Evolutionary conservation across 2,797 vertebrate species (phyloP).

Genomic region (Diplodus puntazzo): DNA sequence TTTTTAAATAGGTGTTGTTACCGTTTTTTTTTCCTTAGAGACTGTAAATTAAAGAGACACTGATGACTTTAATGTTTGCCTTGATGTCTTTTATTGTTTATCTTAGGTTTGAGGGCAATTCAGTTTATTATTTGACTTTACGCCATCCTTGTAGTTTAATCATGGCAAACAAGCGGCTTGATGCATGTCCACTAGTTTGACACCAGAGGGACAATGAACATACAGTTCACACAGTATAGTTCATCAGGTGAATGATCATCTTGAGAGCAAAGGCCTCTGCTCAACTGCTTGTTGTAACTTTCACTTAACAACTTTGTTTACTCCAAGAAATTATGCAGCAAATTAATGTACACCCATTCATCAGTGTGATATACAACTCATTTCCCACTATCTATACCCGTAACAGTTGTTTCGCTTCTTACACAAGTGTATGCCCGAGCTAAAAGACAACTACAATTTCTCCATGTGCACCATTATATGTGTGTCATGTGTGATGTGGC

Average conservation of each 20-base stretch:
- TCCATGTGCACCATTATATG: no score
- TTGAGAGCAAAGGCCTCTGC: neutral
- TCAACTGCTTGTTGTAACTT: neutral
- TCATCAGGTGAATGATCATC: neutral
- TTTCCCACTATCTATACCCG: neutral
- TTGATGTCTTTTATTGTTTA: conserved; percentile 39
- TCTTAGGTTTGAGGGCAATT: neutral
- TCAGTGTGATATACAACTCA: neutral
- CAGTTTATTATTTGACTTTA: neutral
- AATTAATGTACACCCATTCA: neutral
- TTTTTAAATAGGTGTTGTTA: conserved; percentile 64
- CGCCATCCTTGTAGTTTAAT: neutral
- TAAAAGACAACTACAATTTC: neutral
- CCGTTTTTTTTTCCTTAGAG: conserved; percentile 59
- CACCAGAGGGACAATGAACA: neutral
- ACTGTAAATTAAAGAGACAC: conserved; percentile 82
- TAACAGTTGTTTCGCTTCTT: neutral
- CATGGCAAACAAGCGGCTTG: neutral
- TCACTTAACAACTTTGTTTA: neutral
- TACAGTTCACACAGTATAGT: neutral
- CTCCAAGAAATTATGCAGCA: neutral
- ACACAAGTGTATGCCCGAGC: neutral
- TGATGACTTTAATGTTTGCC: conserved; percentile 51
- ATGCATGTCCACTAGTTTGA: neutral
- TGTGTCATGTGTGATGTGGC: no score